Base-by-base conservation (phyloP, 92 coral and sea anemone species). In the Actinostola sp. region DNA sequence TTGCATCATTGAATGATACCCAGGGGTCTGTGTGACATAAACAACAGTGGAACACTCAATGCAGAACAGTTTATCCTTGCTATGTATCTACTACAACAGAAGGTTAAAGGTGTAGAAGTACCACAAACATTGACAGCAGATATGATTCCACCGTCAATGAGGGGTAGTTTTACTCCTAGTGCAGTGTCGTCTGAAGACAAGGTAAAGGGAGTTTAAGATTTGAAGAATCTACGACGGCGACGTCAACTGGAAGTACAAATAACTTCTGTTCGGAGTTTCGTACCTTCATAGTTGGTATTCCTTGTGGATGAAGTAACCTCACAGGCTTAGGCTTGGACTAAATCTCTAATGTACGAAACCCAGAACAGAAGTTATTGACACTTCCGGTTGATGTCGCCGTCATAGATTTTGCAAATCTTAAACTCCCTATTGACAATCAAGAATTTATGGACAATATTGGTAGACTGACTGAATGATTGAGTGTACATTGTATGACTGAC, bases 111-210 rank as follows among this genome's bases (percentile, higher is more conserved):
- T 13, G 81, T 84, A 24, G 99, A 95, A n/a, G 92, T 93, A 21
- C 97, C 97, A 17, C 87, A 84, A 53, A 66, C 87, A 1, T 85
- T 95, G 46, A 84, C 92, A 26, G 85, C 99, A 16, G 99, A 95
- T 42, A 95, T 95, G 99, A 83, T 95, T 11, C 99, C 99, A 15
- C 99, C 99, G 26, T 86, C 97, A 10, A 80, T 95, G 96, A 76
- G 99, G 63, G 85, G 82, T 48, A 26, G 80, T 28, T 50, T 83
- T 11, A 42, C 67, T 24, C 80, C 79, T 19, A 66, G 87, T 19
- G 65, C 78, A 21, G 98, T n/a, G n/a, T n/a, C n/a, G n/a, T n/a
- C n/a, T n/a, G n/a, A 93, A 30, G 87, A 69, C 13, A 85, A 85
- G 93, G 98, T 90, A 49, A 15, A 6, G 55, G 3, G 19, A 21